Percentiles rank a stretch among this genome's conserved stretches.
Conservation (phyloP, 2,888 invertebrate species). For the Chrysolina americana region DNA sequence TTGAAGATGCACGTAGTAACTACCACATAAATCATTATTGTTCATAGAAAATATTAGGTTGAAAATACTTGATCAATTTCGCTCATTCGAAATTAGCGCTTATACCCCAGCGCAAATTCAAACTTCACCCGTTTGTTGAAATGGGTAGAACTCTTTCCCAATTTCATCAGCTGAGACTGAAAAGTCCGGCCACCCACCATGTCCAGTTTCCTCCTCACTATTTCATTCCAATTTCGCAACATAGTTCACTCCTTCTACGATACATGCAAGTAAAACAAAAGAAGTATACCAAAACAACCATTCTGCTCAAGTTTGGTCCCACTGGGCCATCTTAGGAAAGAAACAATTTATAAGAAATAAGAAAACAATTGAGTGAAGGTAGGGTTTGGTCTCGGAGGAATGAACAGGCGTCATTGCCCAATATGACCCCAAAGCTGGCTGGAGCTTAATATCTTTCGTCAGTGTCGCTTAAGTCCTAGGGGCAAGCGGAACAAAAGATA, state of each 20-base stretch:
- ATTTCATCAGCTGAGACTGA: not conserved
- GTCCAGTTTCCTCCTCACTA: not conserved
- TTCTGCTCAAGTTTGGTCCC: constrained; percentile 63
- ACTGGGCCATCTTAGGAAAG: constrained; percentile 59
- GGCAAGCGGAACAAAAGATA: not conserved
- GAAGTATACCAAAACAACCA: constrained; percentile 62
- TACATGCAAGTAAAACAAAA: constrained; percentile 40
- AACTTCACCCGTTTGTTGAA: too few species aligned
- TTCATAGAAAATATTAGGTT: too few species aligned
- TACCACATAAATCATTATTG: too few species aligned
- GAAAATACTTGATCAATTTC: too few species aligned
- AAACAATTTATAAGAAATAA: constrained; percentile 68
- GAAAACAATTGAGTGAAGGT: constrained; percentile 66
- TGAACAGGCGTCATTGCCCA: constrained; percentile 55
- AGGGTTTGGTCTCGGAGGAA: constrained; percentile 62
- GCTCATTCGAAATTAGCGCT: too few species aligned
- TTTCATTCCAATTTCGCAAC: constrained; percentile 35
- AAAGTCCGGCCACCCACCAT: not conserved
- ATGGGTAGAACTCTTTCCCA: too few species aligned
- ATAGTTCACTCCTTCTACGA: constrained; percentile 36
- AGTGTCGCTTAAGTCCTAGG: constrained; percentile 47
- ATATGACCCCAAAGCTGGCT: constrained; percentile 52
- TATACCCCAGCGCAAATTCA: too few species aligned
- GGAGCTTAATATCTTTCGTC: constrained; percentile 48
- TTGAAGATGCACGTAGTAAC: too few species aligned